A percentile compares a stretch with the other conserved stretches of the same genome.
phyloP scores from a whole-genome alignment of 1,140 invertebrate species.

The Cotesia typhae region DNA sequence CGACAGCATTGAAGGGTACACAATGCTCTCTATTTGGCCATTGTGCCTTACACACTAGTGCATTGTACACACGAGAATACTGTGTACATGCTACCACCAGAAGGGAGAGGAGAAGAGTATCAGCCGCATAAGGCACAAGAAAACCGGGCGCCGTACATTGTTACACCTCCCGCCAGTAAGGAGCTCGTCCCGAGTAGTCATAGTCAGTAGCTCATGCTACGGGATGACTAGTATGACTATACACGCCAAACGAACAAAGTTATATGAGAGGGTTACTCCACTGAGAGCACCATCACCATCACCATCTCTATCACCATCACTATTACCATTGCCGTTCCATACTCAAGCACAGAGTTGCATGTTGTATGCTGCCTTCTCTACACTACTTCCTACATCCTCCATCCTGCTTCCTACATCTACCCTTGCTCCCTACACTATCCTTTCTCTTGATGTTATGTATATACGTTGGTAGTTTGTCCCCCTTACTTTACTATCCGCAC shows the following conservation, averaged over 20 bases:
- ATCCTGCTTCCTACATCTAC: background rate
- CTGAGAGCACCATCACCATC: background rate
- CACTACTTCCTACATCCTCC: no score
- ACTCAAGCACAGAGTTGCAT: no score
- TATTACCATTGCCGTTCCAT: background rate
- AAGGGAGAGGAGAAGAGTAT: background rate
- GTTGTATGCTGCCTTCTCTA: no score
- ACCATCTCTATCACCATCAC: conserved; percentile 7
- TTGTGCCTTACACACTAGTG: conserved; percentile 1
- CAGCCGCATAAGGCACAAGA: conserved; percentile 9
- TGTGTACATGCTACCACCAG: no score
- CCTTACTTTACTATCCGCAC: conserved; percentile 3
- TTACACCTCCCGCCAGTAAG: no score
- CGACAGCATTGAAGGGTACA: conserved; percentile 27
- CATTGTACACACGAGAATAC: no score
- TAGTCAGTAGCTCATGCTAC: no score
- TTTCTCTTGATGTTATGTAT: background rate
- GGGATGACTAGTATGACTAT: no score
- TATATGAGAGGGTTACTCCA: background rate
- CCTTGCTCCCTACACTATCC: no score
- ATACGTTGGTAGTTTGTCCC: background rate
- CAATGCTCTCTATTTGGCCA: conserved; percentile 28
- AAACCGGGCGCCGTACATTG: background rate
- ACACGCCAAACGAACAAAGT: conserved; percentile 19
- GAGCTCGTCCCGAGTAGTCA: background rate